Evolutionary conservation across 1,140 invertebrate genomes (phyloP).

Genomic region (Eciton burchellii): DNA sequence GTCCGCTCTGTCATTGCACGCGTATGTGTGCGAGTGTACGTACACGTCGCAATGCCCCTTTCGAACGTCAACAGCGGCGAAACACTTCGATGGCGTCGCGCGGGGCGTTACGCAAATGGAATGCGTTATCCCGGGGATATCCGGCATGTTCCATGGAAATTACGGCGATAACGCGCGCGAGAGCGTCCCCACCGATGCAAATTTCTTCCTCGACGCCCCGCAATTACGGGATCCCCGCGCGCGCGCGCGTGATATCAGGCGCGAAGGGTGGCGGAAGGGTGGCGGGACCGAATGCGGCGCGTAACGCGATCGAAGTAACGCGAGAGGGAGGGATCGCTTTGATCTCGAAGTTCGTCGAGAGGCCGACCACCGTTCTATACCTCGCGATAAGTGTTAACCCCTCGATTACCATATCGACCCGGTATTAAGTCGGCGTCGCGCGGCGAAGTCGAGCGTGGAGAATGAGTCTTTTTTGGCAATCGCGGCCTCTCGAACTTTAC

Average conservation of each 20-base stretch:
- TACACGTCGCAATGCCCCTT: constrained; percentile 20
- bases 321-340: constrained; percentile 15
- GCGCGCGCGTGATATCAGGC: not conserved
- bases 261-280: not conserved
- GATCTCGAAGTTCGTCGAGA: constrained; percentile 31
- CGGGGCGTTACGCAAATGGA: constrained; percentile 44
- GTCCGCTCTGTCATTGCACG: not conserved
- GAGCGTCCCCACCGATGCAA: constrained; percentile 10
- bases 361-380: not conserved
- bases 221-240: constrained; percentile 20
- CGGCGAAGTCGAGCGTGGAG: too few relatives aligned
- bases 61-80: constrained; percentile 7
- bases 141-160: constrained; percentile 38
- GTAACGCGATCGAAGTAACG: constrained; percentile 2
- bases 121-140: constrained; percentile 29
- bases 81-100: constrained; percentile 8
- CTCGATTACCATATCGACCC: constrained; percentile 45
- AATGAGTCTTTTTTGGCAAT: not conserved
- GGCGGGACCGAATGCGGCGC: constrained; percentile 2
- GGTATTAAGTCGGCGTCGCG: not conserved
- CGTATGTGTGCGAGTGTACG: not conserved
- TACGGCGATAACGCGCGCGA: constrained; percentile 35
- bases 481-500: constrained; percentile 14
- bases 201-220: constrained; percentile 20
- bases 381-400: constrained; percentile 28